Evolutionary conservation across 2,113 vertebrate species (phyloP).

Genomic region (Chionis minor): DNA sequence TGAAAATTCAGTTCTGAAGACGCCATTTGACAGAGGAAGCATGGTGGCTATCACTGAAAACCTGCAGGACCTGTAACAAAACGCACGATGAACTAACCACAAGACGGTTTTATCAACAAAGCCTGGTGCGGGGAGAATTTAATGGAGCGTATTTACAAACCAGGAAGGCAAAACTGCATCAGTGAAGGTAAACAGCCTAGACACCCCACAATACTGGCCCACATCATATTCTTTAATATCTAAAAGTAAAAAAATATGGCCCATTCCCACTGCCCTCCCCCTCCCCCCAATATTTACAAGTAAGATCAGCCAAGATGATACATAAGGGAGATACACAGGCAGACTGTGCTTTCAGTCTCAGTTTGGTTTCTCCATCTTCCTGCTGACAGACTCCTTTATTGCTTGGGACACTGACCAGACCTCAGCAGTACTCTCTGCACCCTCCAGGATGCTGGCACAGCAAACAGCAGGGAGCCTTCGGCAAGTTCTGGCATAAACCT

Average conservation of each 20-base stretch:
- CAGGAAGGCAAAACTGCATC: constrained; percentile 53
- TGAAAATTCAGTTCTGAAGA: not conserved
- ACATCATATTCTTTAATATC: constrained; percentile 66
- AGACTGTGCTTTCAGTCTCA: constrained; percentile 39
- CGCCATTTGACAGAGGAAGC: not conserved
- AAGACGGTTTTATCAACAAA: not conserved
- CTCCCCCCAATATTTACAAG: constrained; percentile 60
- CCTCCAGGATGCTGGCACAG: not conserved
- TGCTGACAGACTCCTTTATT: constrained; percentile 50
- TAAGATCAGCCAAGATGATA: constrained; percentile 49
- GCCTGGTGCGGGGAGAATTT: constrained; percentile 10
- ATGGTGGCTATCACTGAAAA: not conserved
- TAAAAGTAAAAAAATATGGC: constrained; percentile 76
- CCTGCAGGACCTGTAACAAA: not conserved
- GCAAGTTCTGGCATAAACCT: not conserved
- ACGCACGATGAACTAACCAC: not conserved
- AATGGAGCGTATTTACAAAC: constrained; percentile 62
- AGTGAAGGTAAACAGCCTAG: constrained; percentile 67
- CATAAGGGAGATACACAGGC: constrained; percentile 26
- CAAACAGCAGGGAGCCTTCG: not conserved
- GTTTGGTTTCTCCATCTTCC: constrained; percentile 1
- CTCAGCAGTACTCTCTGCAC: not conserved
- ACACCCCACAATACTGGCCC: constrained; percentile 76
- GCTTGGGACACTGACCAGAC: constrained; percentile 10
- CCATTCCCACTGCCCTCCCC: constrained; percentile 36